These are phyloP conservation scores for Cylindroiulus punctatus DNA, from an alignment of 2,888 invertebrate species.

Conservation along the genomic window DNA sequence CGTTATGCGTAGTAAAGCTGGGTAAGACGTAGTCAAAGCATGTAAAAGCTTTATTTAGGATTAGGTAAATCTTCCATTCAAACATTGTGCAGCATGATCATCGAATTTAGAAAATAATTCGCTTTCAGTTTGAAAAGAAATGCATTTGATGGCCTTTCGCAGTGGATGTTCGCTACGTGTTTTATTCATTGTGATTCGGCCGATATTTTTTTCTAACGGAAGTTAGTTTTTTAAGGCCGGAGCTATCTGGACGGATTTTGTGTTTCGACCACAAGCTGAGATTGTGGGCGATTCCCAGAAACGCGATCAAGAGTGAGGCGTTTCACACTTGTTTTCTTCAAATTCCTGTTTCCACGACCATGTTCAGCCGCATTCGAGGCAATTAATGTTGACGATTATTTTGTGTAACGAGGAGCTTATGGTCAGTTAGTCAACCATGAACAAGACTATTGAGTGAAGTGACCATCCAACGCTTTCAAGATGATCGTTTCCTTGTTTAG, in stretches of 20 bases:
- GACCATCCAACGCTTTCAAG: conserved; percentile 13
- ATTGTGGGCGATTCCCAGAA: not conserved
- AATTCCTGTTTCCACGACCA: not conserved
- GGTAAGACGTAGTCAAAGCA: no score
- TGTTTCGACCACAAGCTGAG: not conserved
- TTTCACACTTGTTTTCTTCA: conserved; percentile 40
- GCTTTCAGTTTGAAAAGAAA: not conserved
- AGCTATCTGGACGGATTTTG: not conserved
- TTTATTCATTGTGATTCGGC: not conserved
- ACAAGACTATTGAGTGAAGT: conserved; percentile 31
- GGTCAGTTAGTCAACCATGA: conserved; percentile 45
- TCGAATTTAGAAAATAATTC: not conserved
- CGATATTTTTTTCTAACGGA: not conserved
- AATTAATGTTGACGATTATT: conserved; percentile 41
- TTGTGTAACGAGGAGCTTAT: conserved; percentile 45
- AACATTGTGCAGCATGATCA: not conserved
- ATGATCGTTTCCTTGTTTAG: conserved; percentile 29
- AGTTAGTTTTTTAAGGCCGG: not conserved
- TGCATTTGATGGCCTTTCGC: not conserved
- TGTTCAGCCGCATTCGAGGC: conserved; percentile 15
- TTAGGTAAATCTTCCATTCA: no score
- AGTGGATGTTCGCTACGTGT: not conserved
- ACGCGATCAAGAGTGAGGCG: not conserved
- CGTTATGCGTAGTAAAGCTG: no score
- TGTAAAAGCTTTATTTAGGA: no score